Base-by-base conservation (phyloP, 2,888 invertebrate genomes). In the Corbicula japonica region DNA sequence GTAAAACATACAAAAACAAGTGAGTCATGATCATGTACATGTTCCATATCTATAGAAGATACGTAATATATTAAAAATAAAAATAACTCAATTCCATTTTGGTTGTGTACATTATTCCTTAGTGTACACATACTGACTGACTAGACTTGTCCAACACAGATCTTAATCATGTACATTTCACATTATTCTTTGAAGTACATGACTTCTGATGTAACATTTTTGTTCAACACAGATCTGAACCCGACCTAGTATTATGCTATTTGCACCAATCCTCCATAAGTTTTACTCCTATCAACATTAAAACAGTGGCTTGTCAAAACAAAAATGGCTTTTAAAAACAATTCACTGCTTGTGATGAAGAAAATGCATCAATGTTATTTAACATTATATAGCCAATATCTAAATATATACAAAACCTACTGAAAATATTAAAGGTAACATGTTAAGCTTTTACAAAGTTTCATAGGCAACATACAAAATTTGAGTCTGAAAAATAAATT, bases 101-200 rank as follows among this genome's bases (percentile, higher is more conserved):
- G n/a, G n/a, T n/a, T n/a, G n/a, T n/a, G n/a, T n/a, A n/a, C n/a
- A n/a, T n/a, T n/a, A n/a, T n/a, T n/a, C n/a, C n/a, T n/a, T n/a
- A n/a, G n/a, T n/a, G n/a, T n/a, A n/a, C n/a, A n/a, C n/a, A n/a
- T n/a, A n/a, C n/a, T n/a, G n/a, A n/a, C 41, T 41, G 41, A 41
- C 41, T 41, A 41, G 41, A 41, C 41, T 41, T 41, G 41, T 41
- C 41, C 41, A 15, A 41, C 41, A 41, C 41, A 41, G 41, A 41
- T 41, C 41, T 41, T 41, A 41, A 41, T 41, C 41, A 41, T 41
- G 41, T 41, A 41, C 41, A 41, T 41, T 41, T 41, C 15, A 41
- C 41, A 41, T 41, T 41, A 41, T 41, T 41, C 41, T 41, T 41
- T 41, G 41, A 41, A 41, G 41, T 41, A 41, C 41, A 41, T 41